Conservation (phyloP, 1,140 invertebrate genomes). For the Coenobita brevimanus region DNA sequence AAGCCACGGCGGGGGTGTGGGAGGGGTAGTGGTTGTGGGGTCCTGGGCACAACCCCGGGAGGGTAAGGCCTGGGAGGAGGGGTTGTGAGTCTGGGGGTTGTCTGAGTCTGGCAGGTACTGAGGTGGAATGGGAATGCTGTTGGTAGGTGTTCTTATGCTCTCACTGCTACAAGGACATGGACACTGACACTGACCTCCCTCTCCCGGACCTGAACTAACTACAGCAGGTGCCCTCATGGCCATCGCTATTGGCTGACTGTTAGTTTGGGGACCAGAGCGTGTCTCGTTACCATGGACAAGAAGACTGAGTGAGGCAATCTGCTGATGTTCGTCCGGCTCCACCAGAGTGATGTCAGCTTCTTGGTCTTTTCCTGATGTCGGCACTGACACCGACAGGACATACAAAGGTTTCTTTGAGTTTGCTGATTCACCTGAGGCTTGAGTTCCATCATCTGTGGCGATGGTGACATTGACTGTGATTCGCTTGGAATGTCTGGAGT, state of each 20-base stretch:
- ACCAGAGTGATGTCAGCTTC: conserved; percentile 77
- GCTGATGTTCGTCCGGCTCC: conserved; percentile 48
- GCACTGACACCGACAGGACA: conserved; percentile 82
- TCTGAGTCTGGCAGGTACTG: conserved; percentile 9
- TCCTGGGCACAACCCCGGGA: conserved; percentile 27
- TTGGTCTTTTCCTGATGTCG: conserved; percentile 77
- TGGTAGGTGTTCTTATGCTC: neutral
- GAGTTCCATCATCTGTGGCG: conserved; percentile 78
- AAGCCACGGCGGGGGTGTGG: conserved; percentile 11
- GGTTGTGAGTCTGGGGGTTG: neutral
- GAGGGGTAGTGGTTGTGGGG: conserved; percentile 26
- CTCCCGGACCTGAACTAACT: neutral
- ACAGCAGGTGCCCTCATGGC: neutral
- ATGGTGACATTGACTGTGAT: conserved; percentile 85
- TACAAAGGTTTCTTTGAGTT: conserved; percentile 77
- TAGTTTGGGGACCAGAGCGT: neutral
- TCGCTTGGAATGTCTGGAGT: conserved; percentile 74
- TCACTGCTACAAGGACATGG: conserved; percentile 33
- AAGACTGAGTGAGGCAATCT: conserved; percentile 37
- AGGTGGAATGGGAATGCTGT: conserved; percentile 39
- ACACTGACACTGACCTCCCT: conserved; percentile 23
- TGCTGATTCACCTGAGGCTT: conserved; percentile 73
- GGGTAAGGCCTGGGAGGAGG: neutral
- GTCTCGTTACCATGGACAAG: conserved; percentile 23
- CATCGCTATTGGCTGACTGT: too few relatives aligned